A percentile compares a stretch with the other conserved stretches of the same genome.
These are phyloP conservation scores for Pogonocichla stellata DNA, from an alignment of 2,113 vertebrate genomes.

Conservation along the genomic window DNA sequence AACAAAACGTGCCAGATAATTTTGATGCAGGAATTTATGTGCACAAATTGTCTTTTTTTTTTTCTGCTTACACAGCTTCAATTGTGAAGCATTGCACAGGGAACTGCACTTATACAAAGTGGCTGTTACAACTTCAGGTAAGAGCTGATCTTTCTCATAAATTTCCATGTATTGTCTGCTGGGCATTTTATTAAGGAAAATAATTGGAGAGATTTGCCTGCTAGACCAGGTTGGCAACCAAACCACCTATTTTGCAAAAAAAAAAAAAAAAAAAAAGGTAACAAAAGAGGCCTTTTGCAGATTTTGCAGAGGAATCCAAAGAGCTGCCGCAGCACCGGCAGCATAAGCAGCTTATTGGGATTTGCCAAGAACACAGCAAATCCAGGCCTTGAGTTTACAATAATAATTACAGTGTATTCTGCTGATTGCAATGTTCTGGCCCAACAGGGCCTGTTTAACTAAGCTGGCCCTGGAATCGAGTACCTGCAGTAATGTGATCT, in stretches of 20 bases:
- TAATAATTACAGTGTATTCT: conserved; percentile 14
- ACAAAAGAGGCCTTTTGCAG: background rate
- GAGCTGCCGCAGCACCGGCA: background rate
- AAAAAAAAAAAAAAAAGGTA: background rate
- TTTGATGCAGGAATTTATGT: background rate
- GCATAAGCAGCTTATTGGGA: background rate
- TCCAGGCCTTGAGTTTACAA: conserved; percentile 31
- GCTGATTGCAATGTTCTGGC: background rate
- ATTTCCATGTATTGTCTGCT: background rate
- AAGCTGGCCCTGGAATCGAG: background rate
- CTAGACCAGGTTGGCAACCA: background rate
- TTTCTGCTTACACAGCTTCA: background rate
- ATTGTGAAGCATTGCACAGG: background rate
- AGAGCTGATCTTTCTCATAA: background rate
- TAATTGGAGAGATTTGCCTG: background rate
- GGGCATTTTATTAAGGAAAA: conserved; percentile 4
- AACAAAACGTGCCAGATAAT: background rate
- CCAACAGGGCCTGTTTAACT: conserved; percentile 9
- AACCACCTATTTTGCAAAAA: background rate
- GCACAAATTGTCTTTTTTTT: background rate
- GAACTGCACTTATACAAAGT: background rate
- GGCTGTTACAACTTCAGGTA: background rate
- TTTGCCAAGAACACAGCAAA: conserved; percentile 43
- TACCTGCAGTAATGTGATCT: background rate
- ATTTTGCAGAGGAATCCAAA: conserved; percentile 4